Evolutionary conservation across 2,113 vertebrate species (phyloP).

Genomic region (Anarhynchus alexandrinus): DNA sequence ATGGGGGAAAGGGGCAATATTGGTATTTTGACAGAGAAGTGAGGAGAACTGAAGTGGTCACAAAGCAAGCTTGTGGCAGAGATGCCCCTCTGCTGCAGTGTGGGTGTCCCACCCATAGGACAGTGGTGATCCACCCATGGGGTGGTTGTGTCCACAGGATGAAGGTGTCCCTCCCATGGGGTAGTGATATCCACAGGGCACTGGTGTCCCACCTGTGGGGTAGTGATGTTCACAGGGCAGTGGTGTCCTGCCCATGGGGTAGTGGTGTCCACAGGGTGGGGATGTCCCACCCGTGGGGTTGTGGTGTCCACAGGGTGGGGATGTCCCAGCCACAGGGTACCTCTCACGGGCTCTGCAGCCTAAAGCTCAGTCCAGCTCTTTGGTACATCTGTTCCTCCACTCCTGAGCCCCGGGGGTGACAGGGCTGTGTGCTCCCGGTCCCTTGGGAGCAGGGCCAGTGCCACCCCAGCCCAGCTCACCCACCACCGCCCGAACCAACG

Average conservation of each 20-base stretch:
- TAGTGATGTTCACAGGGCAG: too few relatives aligned
- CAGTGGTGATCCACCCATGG: too few relatives aligned
- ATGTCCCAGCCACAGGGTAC: too few relatives aligned
- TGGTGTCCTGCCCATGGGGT: background rate
- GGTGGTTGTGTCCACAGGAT: background rate
- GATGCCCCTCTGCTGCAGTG: background rate
- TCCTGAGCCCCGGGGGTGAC: background rate
- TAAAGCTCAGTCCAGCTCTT: background rate
- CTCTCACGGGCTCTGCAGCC: background rate
- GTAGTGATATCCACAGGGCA: rapidly evolving
- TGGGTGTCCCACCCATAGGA: too few relatives aligned
- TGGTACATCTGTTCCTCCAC: rapidly evolving
- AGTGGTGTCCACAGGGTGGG: background rate
- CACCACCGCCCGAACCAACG: background rate
- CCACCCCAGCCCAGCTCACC: background rate
- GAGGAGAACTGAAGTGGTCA: background rate
- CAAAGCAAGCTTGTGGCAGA: background rate
- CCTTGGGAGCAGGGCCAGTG: background rate
- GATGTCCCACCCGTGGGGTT: background rate
- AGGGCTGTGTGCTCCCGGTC: rapidly evolving
- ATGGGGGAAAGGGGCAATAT: rapidly evolving
- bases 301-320: too few relatives aligned
- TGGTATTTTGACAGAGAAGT: background rate
- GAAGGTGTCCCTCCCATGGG: too few relatives aligned
- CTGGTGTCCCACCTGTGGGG: background rate